phyloP scores from a whole-genome alignment of 1,140 invertebrate species.

The Trichonephila inaurata region DNA sequence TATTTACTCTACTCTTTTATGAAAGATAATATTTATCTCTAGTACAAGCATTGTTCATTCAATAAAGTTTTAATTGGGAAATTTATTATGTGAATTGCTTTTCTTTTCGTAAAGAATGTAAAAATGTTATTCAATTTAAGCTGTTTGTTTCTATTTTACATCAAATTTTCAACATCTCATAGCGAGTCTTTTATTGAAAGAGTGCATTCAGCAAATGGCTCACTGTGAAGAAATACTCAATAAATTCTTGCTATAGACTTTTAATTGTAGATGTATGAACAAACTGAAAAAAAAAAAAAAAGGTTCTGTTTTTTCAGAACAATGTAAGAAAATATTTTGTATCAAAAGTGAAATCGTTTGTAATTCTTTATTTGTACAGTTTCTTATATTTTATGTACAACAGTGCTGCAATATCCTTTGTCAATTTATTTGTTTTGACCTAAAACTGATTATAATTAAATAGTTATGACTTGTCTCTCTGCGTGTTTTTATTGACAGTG shows the following conservation, averaged over 20 bases:
- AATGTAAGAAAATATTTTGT: background rate
- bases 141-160: no score
- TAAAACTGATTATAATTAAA: slow-evolving; percentile 74
- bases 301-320: background rate
- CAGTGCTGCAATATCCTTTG: slow-evolving; percentile 69
- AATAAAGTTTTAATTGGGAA: no score
- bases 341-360: slow-evolving; percentile 1
- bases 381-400: slow-evolving; percentile 67
- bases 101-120: no score
- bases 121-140: no score
- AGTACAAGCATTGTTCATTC: no score
- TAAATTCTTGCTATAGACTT: background rate
- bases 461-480: slow-evolving; percentile 67
- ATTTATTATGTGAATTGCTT: no score
- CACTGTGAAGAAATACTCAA: no score
- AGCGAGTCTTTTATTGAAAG: no score
- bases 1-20: no score
- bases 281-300: background rate
- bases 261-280: background rate
- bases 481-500: background rate
- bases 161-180: no score
- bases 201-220: no score
- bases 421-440: slow-evolving; percentile 69
- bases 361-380: slow-evolving; percentile 55
- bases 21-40: no score